A percentile compares a stretch with the other conserved stretches of the same genome.
Conservation (phyloP, 2,888 invertebrate species). For the Toxonevra muliebris region DNA sequence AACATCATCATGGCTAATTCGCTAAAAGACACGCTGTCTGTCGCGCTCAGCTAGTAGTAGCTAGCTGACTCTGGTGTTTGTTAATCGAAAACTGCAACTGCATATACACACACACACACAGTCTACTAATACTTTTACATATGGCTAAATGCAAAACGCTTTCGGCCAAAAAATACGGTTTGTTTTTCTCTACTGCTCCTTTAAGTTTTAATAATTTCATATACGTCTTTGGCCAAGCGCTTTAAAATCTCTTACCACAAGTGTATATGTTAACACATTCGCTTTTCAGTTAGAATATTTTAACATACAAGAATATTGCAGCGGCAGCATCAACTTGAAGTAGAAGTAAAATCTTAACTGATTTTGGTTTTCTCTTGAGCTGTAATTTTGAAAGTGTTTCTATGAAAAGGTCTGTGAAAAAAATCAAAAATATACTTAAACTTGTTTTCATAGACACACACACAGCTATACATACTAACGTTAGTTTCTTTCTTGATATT, state of each 20-base stretch:
- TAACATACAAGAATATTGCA: too few relatives aligned
- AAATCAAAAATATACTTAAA: too few relatives aligned
- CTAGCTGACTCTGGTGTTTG: background rate
- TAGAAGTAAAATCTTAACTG: too few relatives aligned
- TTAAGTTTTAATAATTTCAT: too few relatives aligned
- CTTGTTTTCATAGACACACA: too few relatives aligned
- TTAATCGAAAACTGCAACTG: slow-evolving; percentile 2
- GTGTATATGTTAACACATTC: slow-evolving; percentile 26
- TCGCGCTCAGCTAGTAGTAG: slow-evolving; percentile 5
- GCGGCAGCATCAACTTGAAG: too few relatives aligned
- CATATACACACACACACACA: slow-evolving; percentile 6
- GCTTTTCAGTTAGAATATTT: background rate
- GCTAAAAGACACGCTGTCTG: slow-evolving; percentile 30
- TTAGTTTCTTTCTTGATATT: background rate
- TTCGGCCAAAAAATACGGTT: background rate
- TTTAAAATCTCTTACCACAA: background rate
- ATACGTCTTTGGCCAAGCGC: too few relatives aligned
- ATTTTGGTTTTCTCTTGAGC: too few relatives aligned
- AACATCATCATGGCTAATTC: too few relatives aligned
- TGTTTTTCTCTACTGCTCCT: too few relatives aligned
- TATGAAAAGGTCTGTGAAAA: too few relatives aligned
- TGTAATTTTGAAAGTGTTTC: too few relatives aligned
- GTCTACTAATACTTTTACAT: background rate
- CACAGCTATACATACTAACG: background rate
- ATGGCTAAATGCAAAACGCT: slow-evolving; percentile 8